Percentiles rank a stretch among this genome's conserved stretches.
These are phyloP conservation scores for Dicrostonyx torquatus DNA, from an alignment of 2,797 vertebrate genomes.

Conservation along the genomic window DNA sequence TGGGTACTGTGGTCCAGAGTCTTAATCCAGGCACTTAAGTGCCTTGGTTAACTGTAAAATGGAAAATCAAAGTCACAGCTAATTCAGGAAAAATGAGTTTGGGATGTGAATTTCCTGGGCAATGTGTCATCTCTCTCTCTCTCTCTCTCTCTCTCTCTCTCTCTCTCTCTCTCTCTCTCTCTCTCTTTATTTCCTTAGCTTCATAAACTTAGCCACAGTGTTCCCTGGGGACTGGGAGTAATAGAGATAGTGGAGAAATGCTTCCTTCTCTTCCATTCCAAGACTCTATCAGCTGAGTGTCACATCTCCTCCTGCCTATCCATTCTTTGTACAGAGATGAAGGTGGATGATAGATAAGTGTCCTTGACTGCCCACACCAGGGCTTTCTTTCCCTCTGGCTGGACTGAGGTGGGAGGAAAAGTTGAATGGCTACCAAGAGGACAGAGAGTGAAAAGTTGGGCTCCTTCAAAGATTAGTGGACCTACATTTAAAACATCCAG, in stretches of 20 bases:
- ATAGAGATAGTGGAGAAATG: constrained; percentile 57
- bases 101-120: constrained; percentile 68
- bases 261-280: constrained; percentile 59
- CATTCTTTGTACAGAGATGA: constrained; percentile 24
- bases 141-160: too few relatives aligned
- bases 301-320: constrained; percentile 16
- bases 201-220: constrained; percentile 69
- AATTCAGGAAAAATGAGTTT: constrained; percentile 74
- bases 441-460: neutral
- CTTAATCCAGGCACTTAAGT: constrained; percentile 69
- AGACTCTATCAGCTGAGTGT: constrained; percentile 32
- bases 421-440: constrained; percentile 27
- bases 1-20: constrained; percentile 63
- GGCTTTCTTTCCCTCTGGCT: constrained; percentile 30
- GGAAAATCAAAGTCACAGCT: constrained; percentile 76
- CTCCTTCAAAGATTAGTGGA: constrained; percentile 5
- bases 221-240: constrained; percentile 60
- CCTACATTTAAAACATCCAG: neutral
- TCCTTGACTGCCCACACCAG: neutral
- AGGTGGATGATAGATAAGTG: constrained; percentile 16
- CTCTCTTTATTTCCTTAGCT: constrained; percentile 53
- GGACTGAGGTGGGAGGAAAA: neutral
- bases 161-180: too few relatives aligned
- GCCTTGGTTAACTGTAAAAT: constrained; percentile 78
- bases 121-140: constrained; percentile 62